Conservation (phyloP, 23 tunicate genomes). For the Styela plicata region DNA sequence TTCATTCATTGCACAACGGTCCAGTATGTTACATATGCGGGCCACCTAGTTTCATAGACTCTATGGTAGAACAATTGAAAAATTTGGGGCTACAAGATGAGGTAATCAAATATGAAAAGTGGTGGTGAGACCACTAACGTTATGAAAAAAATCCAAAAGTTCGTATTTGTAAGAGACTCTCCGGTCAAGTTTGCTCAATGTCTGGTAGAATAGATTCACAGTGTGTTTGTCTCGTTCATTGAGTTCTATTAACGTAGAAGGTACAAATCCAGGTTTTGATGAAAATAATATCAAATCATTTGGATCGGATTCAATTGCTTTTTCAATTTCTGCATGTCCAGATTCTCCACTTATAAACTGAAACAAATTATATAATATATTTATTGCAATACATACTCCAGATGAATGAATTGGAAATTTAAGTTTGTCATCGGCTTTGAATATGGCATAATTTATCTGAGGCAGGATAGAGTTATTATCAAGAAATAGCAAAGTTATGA, state of each 20-base stretch:
- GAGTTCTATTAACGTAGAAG: not conserved
- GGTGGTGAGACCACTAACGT: slow-evolving; percentile 57
- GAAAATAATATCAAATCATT: not conserved
- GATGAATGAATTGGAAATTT: no score
- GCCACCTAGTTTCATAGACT: slow-evolving; percentile 77
- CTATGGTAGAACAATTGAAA: slow-evolving; percentile 32
- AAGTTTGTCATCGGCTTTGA: no score
- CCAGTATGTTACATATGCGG: slow-evolving; percentile 76
- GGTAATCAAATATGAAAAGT: slow-evolving; percentile 69
- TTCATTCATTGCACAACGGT: not conserved
- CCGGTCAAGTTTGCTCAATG: not conserved
- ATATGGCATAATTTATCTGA: no score
- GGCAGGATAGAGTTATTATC: no score
- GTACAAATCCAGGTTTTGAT: slow-evolving; percentile 12
- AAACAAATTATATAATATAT: not conserved
- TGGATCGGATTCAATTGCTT: slow-evolving; percentile 11
- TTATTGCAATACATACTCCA: not conserved
- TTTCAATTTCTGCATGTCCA: slow-evolving; percentile 22
- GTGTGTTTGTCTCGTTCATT: not conserved
- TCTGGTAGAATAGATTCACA: not conserved
- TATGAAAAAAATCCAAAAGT: slow-evolving; percentile 13
- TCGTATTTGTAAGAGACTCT: not conserved
- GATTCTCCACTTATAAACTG: slow-evolving; percentile 9
- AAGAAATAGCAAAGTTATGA: no score
- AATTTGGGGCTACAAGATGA: slow-evolving; percentile 32